Conservation (phyloP, 2,113 vertebrate species). For the Hyperoodon ampullatus region DNA sequence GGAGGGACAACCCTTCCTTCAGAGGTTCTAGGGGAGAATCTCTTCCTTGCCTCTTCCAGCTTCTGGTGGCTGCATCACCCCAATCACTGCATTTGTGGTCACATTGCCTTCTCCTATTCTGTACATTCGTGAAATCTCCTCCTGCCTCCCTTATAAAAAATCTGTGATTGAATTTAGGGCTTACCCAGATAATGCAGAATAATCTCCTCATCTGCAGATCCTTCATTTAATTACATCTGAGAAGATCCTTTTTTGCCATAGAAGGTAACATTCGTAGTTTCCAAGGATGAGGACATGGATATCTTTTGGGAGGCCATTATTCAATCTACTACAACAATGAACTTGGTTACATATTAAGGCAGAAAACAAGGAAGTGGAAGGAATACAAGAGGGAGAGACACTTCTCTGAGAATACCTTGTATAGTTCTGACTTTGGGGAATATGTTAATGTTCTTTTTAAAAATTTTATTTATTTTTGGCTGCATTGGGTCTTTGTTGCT, state of each 20-base stretch:
- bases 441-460: not conserved
- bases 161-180: not conserved
- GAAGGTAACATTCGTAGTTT: not conserved
- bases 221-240: not conserved
- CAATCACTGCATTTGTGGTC: not conserved
- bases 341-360: not conserved
- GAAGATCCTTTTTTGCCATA: not conserved
- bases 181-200: not conserved
- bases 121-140: too few species aligned
- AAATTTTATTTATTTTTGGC: too few species aligned
- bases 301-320: not conserved
- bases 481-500: too few species aligned
- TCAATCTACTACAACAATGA: not conserved
- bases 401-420: not conserved
- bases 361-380: not conserved
- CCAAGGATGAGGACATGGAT: not conserved
- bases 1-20: not conserved
- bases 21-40: not conserved
- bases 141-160: not conserved
- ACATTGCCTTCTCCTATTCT: not conserved
- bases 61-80: not conserved
- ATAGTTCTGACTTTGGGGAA: not conserved
- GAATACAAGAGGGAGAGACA: not conserved
- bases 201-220: not conserved
- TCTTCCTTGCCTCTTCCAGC: not conserved